Evolutionary conservation across 2,888 invertebrate species (phyloP).

Genomic region (Drosophila crucigera): DNA sequence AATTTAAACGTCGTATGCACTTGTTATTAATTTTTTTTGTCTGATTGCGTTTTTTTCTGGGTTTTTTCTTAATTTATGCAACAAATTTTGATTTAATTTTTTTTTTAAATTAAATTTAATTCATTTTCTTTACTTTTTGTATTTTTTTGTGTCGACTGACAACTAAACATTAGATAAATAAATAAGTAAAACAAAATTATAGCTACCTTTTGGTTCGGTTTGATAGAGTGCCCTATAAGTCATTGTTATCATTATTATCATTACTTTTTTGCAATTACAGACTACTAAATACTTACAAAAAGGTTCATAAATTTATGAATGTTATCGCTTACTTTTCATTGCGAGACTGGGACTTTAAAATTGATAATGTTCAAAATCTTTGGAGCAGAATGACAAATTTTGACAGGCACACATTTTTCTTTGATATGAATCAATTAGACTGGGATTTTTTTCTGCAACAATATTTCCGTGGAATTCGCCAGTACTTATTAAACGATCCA

Average conservation of each 20-base stretch:
- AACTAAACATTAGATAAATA: no score
- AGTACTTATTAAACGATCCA: conserved; percentile 92
- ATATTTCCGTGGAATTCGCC: conserved; percentile 90
- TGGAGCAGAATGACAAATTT: conserved; percentile 14
- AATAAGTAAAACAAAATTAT: background rate
- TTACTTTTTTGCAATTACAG: background rate
- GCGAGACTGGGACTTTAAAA: conserved; percentile 87
- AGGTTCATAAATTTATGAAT: conserved; percentile 90
- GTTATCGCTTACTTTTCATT: conserved; percentile 92
- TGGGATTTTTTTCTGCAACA: conserved; percentile 90
- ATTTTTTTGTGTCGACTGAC: no score
- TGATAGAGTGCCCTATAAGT: background rate
- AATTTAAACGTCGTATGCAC: no score
- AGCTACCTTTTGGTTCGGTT: background rate
- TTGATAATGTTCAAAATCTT: conserved; percentile 13
- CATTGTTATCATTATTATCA: background rate
- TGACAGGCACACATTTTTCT: conserved; percentile 88
- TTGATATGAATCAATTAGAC: conserved; percentile 89
- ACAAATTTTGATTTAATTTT: no score
- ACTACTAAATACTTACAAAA: conserved; percentile 24
- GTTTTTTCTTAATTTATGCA: no score
- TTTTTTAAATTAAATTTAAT: no score
- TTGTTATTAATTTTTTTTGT: no score
- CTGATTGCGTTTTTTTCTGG: no score
- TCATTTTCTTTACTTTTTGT: no score